phyloP scores from a whole-genome alignment of 2,888 invertebrate species.

The Phyto melanocephala region DNA sequence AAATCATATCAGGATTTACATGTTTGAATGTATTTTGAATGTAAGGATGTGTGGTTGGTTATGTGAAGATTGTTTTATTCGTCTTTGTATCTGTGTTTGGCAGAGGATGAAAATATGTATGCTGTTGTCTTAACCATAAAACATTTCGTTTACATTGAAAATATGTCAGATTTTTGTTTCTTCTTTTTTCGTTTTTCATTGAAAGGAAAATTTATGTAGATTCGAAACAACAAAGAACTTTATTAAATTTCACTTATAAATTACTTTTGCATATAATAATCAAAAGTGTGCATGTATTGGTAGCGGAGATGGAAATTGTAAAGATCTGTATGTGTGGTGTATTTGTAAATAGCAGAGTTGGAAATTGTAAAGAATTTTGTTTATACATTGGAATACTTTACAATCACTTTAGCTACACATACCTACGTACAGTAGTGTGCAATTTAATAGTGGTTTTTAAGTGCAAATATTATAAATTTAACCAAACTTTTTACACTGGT shows the following conservation, averaged over 20 bases:
- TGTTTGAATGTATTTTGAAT: background rate
- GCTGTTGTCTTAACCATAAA: slow-evolving; percentile 59
- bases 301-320: background rate
- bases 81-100: background rate
- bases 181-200: background rate
- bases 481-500: too few species aligned
- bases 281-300: background rate
- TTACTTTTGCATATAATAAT: slow-evolving; percentile 19
- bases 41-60: background rate
- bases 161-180: slow-evolving; percentile 49
- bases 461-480: too few species aligned
- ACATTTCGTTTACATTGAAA: slow-evolving; percentile 63
- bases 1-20: slow-evolving; percentile 3
- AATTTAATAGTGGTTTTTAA: too few species aligned
- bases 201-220: slow-evolving; percentile 53
- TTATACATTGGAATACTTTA: too few species aligned
- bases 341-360: too few species aligned
- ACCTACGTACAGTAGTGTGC: too few species aligned
- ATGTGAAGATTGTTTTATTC: background rate
- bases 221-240: slow-evolving; percentile 58
- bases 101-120: slow-evolving; percentile 24
- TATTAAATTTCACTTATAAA: slow-evolving; percentile 58
- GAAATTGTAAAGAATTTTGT: too few species aligned
- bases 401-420: too few species aligned
- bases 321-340: too few species aligned